Percentiles rank a stretch among this genome's conserved stretches.
Evolutionary conservation across 2,113 vertebrate species (phyloP).

Genomic region (Telmatochromis brachygnathus): DNA sequence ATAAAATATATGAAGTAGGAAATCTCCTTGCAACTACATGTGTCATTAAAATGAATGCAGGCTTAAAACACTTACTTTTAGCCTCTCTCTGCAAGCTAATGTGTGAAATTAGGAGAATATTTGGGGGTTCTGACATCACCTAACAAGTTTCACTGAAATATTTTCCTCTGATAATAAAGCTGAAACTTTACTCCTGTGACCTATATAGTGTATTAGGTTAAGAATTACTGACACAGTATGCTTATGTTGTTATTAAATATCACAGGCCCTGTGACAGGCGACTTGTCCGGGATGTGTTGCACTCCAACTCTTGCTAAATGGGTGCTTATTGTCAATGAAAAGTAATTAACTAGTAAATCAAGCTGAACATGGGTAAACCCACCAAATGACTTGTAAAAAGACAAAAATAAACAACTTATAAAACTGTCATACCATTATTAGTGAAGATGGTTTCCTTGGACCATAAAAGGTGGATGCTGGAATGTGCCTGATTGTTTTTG

Average conservation of each 20-base stretch:
- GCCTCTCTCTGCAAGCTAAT: not conserved
- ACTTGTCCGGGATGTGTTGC: not conserved
- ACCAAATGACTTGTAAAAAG: not conserved
- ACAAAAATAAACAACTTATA: not conserved
- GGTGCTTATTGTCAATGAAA: not conserved
- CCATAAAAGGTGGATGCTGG: not conserved
- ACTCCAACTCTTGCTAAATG: not conserved
- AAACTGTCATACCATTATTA: not conserved
- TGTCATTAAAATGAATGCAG: not conserved
- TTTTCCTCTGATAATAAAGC: not conserved
- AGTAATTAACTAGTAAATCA: not conserved
- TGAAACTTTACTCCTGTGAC: not conserved
- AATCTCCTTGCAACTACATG: not conserved
- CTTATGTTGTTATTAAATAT: not conserved
- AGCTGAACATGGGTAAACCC: not conserved
- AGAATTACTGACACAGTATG: not conserved
- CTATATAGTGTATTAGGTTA: not conserved
- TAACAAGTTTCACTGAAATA: not conserved
- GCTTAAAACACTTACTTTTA: not conserved
- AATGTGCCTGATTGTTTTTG: not conserved
- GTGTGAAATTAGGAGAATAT: not conserved
- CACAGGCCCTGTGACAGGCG: not conserved
- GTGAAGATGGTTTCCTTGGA: fast-evolving
- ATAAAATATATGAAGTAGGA: fast-evolving
- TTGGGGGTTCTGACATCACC: not conserved